Evolutionary conservation across 2,113 vertebrate species (phyloP), one percentile per base, ranked within the genome.

Genomic region (Takifugu bimaculatus): DNA sequence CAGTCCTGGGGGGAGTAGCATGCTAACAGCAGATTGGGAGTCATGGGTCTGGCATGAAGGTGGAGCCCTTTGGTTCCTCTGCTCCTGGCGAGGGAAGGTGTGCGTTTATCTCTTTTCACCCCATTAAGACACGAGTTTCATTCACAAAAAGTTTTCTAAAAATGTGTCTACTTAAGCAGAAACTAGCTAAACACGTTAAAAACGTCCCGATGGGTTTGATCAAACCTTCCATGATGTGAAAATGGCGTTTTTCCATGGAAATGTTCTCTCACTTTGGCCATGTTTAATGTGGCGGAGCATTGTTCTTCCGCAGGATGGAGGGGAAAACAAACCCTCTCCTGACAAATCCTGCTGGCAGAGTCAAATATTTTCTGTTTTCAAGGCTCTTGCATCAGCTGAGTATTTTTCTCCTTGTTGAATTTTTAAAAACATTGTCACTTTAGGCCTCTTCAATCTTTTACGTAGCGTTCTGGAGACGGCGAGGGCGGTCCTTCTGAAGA

Each of bases 331-430:
- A 25, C 4, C 5, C 9, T 47, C 53, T 50, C 74, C 69, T 79
- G 72, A 85, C 64, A 82, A 68, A 80, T 58, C 43, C 68, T 84
- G 77, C 72, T 82, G 72, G 32, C 73, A 77, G 63, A 85, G 71
- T 74, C 76, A 81, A 86, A 90, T 79, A 64, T 71, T 68, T 87
- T 80, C 61, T 71, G 60, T 87, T 90, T 90, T 87, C 79, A 78
- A 83, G 70, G 63, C 54, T 70, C 57, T 86, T 88, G 71, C 86
- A 87, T 87, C 86, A 87, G 76, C 69, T 63, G 70, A 63, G 74
- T 62, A 69, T 80, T 80, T 68, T 87, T 84, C 75, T 83, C 73
- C 65, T 70, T 60, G 63, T 75, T 82, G 67, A 77, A 84, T 87
- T 80, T 87, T 82, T 79, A 67, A 84, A 74, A 62, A 10, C 65